phyloP scores from a whole-genome alignment of 2,113 vertebrate genomes.

The Herpailurus yagouaroundi region DNA sequence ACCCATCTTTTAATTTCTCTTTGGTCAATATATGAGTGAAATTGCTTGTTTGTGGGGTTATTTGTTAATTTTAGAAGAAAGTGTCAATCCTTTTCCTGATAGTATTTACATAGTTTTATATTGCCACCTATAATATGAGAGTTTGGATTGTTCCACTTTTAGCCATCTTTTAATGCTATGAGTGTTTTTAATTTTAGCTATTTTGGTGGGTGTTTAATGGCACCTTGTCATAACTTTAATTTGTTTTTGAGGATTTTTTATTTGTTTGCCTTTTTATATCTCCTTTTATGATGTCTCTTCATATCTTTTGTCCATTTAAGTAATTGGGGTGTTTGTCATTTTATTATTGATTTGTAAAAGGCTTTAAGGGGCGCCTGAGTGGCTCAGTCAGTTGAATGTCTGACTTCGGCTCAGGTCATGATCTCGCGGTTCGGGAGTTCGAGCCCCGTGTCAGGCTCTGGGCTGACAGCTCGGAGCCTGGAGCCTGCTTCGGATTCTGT shows the following conservation, averaged over 20 bases:
- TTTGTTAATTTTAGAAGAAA: not conserved
- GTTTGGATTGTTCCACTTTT: not conserved
- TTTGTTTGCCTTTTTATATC: not conserved
- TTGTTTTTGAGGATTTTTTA: not conserved
- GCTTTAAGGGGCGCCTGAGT: too few relatives aligned
- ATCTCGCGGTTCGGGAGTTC: too few relatives aligned
- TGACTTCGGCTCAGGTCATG: too few relatives aligned
- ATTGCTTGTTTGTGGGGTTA: not conserved
- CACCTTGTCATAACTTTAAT: not conserved
- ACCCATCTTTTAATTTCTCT: not conserved
- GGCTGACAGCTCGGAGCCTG: too few relatives aligned
- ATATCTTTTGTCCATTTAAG: not conserved
- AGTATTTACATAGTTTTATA: not conserved
- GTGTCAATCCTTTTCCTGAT: not conserved
- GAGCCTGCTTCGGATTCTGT: too few relatives aligned
- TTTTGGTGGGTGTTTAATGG: not conserved
- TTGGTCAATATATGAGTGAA: not conserved
- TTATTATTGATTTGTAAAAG: not conserved
- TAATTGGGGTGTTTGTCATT: not conserved
- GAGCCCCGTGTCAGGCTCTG: too few relatives aligned
- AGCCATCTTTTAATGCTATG: not conserved
- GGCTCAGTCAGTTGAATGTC: too few relatives aligned
- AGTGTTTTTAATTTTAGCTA: not conserved
- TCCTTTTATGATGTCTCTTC: constrained; percentile 15
- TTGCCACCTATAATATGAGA: not conserved